Evolutionary conservation across 1,140 invertebrate species (phyloP).

Genomic region (Palaemon carinicauda): DNA sequence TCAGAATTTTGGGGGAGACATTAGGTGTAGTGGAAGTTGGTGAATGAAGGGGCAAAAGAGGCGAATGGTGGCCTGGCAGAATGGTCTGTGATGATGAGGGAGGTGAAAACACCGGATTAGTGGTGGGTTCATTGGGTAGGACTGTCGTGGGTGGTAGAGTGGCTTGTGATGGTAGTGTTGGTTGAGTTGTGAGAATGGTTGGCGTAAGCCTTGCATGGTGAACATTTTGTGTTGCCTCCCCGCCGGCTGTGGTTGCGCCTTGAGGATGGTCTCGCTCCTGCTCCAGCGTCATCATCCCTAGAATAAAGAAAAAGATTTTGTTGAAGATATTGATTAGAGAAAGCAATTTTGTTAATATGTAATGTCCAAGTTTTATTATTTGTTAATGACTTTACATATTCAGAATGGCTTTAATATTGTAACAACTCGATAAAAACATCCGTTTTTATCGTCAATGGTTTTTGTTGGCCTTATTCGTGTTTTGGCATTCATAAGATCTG

Average conservation of each 20-base stretch:
- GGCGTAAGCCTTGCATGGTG: constrained; percentile 11
- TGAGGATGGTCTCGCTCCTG: constrained; percentile 45
- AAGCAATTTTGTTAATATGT: neutral
- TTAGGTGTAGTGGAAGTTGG: no score
- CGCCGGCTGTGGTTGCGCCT: constrained; percentile 38
- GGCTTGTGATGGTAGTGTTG: neutral
- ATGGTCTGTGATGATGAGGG: no score
- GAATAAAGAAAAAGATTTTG: neutral
- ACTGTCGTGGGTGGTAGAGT: constrained; percentile 16
- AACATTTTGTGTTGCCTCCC: constrained; percentile 11
- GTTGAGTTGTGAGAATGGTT: neutral
- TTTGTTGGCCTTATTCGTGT: no score
- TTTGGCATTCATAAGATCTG: no score
- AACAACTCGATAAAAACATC: neutral
- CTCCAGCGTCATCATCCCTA: constrained; percentile 54
- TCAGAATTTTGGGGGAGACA: no score
- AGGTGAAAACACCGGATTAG: no score
- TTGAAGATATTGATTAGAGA: neutral
- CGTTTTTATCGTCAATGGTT: no score
- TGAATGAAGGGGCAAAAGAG: no score
- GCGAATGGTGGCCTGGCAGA: no score
- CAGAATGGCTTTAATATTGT: neutral
- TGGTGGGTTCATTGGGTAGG: neutral
- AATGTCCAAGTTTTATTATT: no score
- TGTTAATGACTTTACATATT: no score